These are phyloP conservation scores for Pelecanoides urinatrix DNA, from an alignment of 2,113 vertebrate genomes.

Conservation along the genomic window DNA sequence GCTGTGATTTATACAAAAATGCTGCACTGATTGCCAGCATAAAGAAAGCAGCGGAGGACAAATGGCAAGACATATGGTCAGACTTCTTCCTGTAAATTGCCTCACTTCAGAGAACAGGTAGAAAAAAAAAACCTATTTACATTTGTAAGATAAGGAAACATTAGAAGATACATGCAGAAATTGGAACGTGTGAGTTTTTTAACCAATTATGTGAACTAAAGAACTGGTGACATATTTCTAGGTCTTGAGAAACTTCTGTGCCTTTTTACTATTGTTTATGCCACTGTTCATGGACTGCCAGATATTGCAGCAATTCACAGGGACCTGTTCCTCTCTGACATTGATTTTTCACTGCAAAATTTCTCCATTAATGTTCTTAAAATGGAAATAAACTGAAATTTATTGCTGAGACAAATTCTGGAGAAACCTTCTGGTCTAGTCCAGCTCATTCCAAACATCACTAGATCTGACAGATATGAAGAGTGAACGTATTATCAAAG, in stretches of 20 bases:
- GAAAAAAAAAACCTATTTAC: neutral
- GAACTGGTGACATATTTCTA: neutral
- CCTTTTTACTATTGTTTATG: neutral
- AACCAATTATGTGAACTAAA: neutral
- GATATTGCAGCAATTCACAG: neutral
- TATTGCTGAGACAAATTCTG: neutral
- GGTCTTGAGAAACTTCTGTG: neutral
- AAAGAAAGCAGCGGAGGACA: neutral
- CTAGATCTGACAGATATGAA: neutral
- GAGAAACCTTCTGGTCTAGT: neutral
- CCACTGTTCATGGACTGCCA: neutral
- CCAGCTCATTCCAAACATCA: neutral
- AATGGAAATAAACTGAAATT: neutral
- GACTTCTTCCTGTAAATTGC: neutral
- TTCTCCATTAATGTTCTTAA: neutral
- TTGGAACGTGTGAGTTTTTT: neutral
- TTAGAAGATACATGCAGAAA: neutral
- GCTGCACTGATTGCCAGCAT: neutral
- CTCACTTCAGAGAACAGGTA: neutral
- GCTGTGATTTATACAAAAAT: neutral
- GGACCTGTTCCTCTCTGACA: neutral
- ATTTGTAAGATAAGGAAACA: neutral
- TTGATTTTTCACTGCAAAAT: neutral
- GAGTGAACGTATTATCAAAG: neutral
- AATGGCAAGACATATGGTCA: slow-evolving; percentile 39